phyloP scores from a whole-genome alignment of 2,113 vertebrate genomes.

The Ceyx cyanopectus region DNA sequence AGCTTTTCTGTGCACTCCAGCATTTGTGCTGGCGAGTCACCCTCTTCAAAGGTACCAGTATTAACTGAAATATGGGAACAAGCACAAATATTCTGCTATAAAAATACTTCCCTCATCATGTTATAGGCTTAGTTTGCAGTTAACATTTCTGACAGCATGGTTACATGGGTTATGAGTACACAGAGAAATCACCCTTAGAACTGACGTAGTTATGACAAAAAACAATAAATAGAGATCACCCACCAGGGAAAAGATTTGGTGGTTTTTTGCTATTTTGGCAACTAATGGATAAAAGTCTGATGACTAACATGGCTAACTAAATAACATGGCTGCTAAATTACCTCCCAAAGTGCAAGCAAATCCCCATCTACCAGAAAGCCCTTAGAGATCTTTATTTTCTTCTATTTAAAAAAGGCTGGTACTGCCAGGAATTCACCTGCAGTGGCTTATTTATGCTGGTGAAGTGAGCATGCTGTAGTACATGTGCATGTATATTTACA shows the following conservation, averaged over 20 bases:
- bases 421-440: not conserved
- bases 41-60: not conserved
- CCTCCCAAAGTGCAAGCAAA: not conserved
- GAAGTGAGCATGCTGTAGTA: accelerated
- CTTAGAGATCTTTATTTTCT: not conserved
- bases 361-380: not conserved
- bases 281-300: not conserved
- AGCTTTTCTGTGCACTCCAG: not conserved
- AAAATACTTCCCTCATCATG: not conserved
- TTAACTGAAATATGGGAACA: not conserved
- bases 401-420: not conserved
- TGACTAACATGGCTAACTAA: no score
- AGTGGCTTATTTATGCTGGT: not conserved
- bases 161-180: not conserved
- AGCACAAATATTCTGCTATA: not conserved
- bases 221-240: not conserved
- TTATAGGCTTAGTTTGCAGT: not conserved
- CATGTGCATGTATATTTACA: accelerated
- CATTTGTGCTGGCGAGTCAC: not conserved
- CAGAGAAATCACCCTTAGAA: not conserved
- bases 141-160: not conserved
- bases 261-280: not conserved
- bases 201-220: not conserved
- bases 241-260: not conserved
- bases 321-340: not conserved